A percentile compares a stretch with the other conserved stretches of the same genome.
These are phyloP conservation scores for Eueremaeus valkanovi DNA, from an alignment of 2,888 invertebrate genomes.

Conservation along the genomic window DNA sequence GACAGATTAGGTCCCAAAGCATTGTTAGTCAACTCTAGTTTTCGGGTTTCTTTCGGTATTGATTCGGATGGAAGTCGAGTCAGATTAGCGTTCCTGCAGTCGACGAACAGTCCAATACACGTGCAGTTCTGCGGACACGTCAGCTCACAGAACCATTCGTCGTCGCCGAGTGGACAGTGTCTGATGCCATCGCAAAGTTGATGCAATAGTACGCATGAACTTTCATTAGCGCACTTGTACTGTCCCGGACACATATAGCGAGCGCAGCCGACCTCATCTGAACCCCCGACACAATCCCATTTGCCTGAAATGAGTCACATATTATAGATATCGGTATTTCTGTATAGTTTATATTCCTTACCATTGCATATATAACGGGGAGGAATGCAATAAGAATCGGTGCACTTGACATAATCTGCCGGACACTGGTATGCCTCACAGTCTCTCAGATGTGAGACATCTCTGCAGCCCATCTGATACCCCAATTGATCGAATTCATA, in stretches of 20 bases:
- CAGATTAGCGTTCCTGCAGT: constrained; percentile 47
- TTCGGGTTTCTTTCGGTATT: constrained; percentile 46
- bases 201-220: constrained; percentile 48
- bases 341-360: neutral
- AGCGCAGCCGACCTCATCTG: constrained; percentile 49
- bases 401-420: constrained; percentile 49
- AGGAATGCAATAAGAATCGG: constrained; percentile 49
- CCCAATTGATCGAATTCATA: constrained; percentile 49
- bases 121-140: constrained; percentile 48
- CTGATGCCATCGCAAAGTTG: constrained; percentile 49
- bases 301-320: constrained; percentile 32
- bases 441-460: constrained; percentile 48
- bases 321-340: neutral
- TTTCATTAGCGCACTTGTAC: constrained; percentile 49
- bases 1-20: constrained; percentile 44
- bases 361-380: constrained; percentile 49
- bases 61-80: constrained; percentile 43
- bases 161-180: constrained; percentile 49
- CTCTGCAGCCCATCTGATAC: constrained; percentile 49
- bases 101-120: constrained; percentile 48
- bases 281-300: constrained; percentile 49
- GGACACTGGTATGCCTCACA: constrained; percentile 49
- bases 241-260: constrained; percentile 48
- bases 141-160: constrained; percentile 49
- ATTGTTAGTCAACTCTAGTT: constrained; percentile 48